Conservation (phyloP, 2,113 vertebrate species). For the Neodontobutis hainanensis region DNA sequence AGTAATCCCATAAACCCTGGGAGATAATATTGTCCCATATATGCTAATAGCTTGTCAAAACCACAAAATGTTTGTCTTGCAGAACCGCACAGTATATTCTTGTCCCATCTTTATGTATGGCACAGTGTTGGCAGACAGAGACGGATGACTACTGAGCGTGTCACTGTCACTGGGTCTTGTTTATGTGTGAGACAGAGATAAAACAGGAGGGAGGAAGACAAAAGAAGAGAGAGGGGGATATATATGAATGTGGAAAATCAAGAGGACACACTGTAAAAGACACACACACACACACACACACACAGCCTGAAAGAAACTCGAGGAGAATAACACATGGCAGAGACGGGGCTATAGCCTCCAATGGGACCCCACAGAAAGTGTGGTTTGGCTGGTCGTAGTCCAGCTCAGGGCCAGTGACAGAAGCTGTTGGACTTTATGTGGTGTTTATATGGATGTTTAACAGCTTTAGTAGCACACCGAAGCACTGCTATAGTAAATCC, state of each 20-base stretch:
- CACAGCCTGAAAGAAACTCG: slow-evolving; percentile 21
- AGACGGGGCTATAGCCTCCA: slow-evolving; percentile 39
- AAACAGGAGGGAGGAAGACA: slow-evolving; percentile 3
- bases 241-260: slow-evolving; percentile 1
- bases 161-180: slow-evolving; percentile 3
- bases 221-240: slow-evolving; percentile 1
- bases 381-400: slow-evolving; percentile 25
- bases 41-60: slow-evolving; percentile 2
- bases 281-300: slow-evolving; percentile 11
- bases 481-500: slow-evolving; percentile 22
- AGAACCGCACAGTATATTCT: neutral
- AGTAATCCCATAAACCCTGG: slow-evolving; percentile 4
- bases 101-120: neutral
- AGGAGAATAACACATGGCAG: slow-evolving; percentile 40
- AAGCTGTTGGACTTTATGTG: slow-evolving; percentile 28
- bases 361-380: slow-evolving; percentile 15
- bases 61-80: slow-evolving; percentile 12
- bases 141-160: slow-evolving; percentile 15
- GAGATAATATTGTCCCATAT: slow-evolving; percentile 1
- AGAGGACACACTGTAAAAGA: neutral
- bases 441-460: slow-evolving; percentile 39
- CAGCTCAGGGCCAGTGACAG: slow-evolving; percentile 15
- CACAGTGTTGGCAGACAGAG: slow-evolving; percentile 12
- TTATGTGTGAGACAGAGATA: slow-evolving; percentile 20
- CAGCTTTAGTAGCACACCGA: slow-evolving; percentile 6